Evolutionary conservation across 2,797 vertebrate genomes (phyloP).

Genomic region (Danio tinwini): DNA sequence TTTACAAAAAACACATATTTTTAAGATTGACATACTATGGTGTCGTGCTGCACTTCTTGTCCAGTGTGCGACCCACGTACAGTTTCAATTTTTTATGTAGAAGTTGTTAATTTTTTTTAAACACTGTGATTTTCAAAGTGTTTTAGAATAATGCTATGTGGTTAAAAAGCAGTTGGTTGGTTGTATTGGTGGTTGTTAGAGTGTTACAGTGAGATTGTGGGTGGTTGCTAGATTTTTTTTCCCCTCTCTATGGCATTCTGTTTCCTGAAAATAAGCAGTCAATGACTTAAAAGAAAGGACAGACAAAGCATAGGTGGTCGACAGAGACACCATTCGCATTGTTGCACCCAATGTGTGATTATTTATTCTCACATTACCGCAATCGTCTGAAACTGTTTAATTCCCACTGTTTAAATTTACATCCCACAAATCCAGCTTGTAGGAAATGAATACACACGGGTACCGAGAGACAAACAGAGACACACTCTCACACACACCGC

Average conservation of each 20-base stretch:
- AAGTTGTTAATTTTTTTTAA: too few relatives aligned
- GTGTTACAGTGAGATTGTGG: not conserved
- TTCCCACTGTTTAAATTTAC: conserved; percentile 47
- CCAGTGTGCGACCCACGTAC: too few relatives aligned
- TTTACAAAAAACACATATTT: too few relatives aligned
- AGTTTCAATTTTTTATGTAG: too few relatives aligned
- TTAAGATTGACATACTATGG: too few relatives aligned
- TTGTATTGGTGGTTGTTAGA: not conserved
- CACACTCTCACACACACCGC: not conserved
- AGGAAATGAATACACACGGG: not conserved
- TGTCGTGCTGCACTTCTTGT: too few relatives aligned
- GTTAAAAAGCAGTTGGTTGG: not conserved
- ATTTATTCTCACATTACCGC: conserved; percentile 45
- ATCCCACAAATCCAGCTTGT: conserved; percentile 10
- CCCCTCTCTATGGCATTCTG: not conserved
- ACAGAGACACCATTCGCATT: conserved; percentile 27
- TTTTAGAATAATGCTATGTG: not conserved
- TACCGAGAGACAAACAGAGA: conserved; percentile 4
- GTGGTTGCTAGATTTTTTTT: not conserved
- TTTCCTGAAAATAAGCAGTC: not conserved
- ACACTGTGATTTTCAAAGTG: not conserved
- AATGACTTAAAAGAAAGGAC: not conserved
- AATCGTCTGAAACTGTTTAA: conserved; percentile 37
- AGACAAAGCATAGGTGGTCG: conserved; percentile 3
- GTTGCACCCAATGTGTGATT: conserved; percentile 29